These are phyloP conservation scores for Bos javanicus DNA, from an alignment of 2,113 vertebrate species.

Conservation along the genomic window DNA sequence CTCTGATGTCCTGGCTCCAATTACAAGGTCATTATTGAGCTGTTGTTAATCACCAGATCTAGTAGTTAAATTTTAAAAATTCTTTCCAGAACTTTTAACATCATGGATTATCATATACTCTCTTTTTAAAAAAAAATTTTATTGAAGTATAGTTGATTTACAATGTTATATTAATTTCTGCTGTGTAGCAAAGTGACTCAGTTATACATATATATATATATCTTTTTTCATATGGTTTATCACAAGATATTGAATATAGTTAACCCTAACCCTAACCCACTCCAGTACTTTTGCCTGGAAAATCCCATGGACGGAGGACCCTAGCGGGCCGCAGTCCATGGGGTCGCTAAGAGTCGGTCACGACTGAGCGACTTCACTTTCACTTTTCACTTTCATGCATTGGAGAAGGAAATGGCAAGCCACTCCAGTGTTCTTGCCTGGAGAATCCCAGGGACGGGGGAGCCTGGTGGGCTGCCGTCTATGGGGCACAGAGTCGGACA, in stretches of 20 bases:
- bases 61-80: background rate
- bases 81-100: background rate
- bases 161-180: background rate
- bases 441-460: too few relatives aligned
- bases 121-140: background rate
- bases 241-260: background rate
- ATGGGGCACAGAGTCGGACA: too few relatives aligned
- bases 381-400: too few relatives aligned
- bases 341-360: too few relatives aligned
- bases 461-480: too few relatives aligned
- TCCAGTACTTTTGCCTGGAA: too few relatives aligned
- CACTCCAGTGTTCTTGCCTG: too few relatives aligned
- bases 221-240: background rate
- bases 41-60: background rate
- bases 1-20: background rate
- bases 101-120: background rate
- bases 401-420: too few relatives aligned
- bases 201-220: background rate
- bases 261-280: too few relatives aligned
- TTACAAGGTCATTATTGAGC: background rate
- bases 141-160: background rate
- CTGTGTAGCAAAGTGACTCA: background rate
- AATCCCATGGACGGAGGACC: too few relatives aligned
- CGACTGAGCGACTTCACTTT: too few relatives aligned
- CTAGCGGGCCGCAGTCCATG: too few relatives aligned